Evolutionary conservation across 2,888 invertebrate genomes (phyloP), one percentile per base, ranked within the genome.

Genomic region (Hylaea fasciaria): DNA sequence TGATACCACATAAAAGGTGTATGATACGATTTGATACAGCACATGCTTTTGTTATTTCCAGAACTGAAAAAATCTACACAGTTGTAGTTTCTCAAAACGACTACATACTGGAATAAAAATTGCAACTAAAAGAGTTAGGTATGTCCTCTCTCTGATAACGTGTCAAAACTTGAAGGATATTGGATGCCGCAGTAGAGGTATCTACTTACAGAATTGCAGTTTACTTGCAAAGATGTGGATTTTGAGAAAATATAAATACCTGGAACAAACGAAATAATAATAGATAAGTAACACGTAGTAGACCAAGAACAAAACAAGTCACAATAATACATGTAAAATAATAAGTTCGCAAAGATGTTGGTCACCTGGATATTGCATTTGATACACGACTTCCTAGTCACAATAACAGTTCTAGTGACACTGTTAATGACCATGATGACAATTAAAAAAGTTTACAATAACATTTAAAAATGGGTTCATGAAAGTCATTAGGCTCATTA

Each of bases 191-290:
- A 2, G 32, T 9, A 7, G 9, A 32, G 3, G 9, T 32, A 32
- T 9, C 32, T 10, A 5, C 32, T 32, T n/a, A n/a, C n/a, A 32
- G 32, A 32, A 32, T 11, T 11, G 13, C 10, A 14, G 28, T 7
- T n/a, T 35, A 37, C 44, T 37, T 17, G 44, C 44, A 28, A 28
- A 22, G 0, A 43, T 9, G 10, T 29, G 54, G 8, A 12, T 17
- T 2, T 17, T 12, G 7, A 12, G 0, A 11, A 9, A 9, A 2
- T 8, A 44, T 45, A 1, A 28, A 22, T 55, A 60, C 60, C 60
- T 60, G 55, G 28, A 60, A 60, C 50, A 55, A 49, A 48, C 22
- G 14, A 35, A 53, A 49, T 1, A 10, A 28, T 37, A 0, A 39
- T 13, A 39, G 9, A 5, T 22, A 22, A 22, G 22, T 22, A 3